phyloP scores from a whole-genome alignment of 2,113 vertebrate genomes.

The Redunca redunca region DNA sequence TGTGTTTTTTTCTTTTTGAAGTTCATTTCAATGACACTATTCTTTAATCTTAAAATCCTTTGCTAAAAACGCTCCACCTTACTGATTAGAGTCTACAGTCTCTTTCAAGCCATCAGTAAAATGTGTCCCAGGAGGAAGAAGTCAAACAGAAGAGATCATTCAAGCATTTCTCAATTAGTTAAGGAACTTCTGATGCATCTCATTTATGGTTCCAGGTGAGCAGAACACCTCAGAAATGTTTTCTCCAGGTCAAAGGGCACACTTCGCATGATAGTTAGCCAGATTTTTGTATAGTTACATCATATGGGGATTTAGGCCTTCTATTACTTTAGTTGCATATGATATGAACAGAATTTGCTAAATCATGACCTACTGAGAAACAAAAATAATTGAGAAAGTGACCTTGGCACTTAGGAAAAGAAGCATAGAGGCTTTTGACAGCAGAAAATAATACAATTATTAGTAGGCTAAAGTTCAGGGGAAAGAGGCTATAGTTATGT shows the following conservation, averaged over 20 bases:
- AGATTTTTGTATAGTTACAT: slow-evolving; percentile 65
- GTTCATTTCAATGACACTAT: background rate
- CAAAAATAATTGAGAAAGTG: slow-evolving; percentile 58
- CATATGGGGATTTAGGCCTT: slow-evolving; percentile 42
- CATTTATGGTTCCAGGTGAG: slow-evolving; percentile 62
- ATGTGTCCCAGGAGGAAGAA: slow-evolving; percentile 49
- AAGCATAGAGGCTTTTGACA: slow-evolving; percentile 27
- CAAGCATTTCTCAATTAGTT: slow-evolving; percentile 67
- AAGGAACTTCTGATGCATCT: slow-evolving; percentile 54
- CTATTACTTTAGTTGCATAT: slow-evolving; percentile 33
- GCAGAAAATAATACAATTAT: slow-evolving; percentile 46
- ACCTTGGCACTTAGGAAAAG: slow-evolving; percentile 14
- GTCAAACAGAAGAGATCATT: slow-evolving; percentile 57
- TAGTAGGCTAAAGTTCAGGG: background rate
- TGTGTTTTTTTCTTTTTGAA: background rate
- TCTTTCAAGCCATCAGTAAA: slow-evolving; percentile 19
- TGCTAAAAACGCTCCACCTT: slow-evolving; percentile 42
- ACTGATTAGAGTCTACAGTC: slow-evolving; percentile 17
- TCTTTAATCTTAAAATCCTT: slow-evolving; percentile 47
- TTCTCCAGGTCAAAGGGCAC: slow-evolving; percentile 56
- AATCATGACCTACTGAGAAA: slow-evolving; percentile 34
- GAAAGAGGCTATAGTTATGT: background rate
- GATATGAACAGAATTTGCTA: slow-evolving; percentile 36
- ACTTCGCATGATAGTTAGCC: slow-evolving; percentile 57
- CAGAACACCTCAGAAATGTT: slow-evolving; percentile 54